Base-by-base conservation (phyloP, 2,888 invertebrate genomes). In the Rhyacophila evoluta region DNA sequence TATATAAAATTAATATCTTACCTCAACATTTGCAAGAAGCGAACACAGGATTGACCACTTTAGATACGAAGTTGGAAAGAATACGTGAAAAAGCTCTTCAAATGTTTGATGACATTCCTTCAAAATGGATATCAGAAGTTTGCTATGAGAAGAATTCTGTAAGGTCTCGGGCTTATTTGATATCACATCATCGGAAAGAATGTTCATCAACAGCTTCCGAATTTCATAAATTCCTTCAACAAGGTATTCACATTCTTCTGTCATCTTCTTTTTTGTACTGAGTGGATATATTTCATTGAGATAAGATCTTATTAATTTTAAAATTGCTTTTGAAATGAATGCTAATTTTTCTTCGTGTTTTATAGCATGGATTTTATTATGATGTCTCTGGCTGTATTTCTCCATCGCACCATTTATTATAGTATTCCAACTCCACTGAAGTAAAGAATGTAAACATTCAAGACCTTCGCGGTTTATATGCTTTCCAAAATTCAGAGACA, bases 41-140 rank as follows among this genome's bases (percentile, higher is more conserved):
- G 96, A 95, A 86, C 97, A 97, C 0, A 98, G 88, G 84, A 96
- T 95, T 82, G 94, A 94, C 98, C 98, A 98, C 86, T 98, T 98
- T 74, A 98, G 89, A 75, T 94, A 94, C 0, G 96, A 95, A 0
- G 97, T 98, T 0, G 98, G 98, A 87, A 97, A 98, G 88, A 99
- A 98, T 0, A 97, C 97, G 86, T 98, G 97, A 85, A 97, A 98
- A 85, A 98, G 97, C 1, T 95, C 91, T 0, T 96, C 95, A 85
- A 97, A 96, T 0, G 98, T 97, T 75, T 93, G 92, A 83, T 98
- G 97, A 78, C 97, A 97, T 86, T 98, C 98, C 74, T 95, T 94
- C 75, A 98, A 87, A 82, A 98, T 95, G 36, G 94, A 92, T 75
- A 91, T 90, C 1, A 93, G 93, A 55, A 77, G 71, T 10, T 76